These are phyloP conservation scores for Acleris literana DNA, from an alignment of 2,888 invertebrate genomes.

Conservation along the genomic window DNA sequence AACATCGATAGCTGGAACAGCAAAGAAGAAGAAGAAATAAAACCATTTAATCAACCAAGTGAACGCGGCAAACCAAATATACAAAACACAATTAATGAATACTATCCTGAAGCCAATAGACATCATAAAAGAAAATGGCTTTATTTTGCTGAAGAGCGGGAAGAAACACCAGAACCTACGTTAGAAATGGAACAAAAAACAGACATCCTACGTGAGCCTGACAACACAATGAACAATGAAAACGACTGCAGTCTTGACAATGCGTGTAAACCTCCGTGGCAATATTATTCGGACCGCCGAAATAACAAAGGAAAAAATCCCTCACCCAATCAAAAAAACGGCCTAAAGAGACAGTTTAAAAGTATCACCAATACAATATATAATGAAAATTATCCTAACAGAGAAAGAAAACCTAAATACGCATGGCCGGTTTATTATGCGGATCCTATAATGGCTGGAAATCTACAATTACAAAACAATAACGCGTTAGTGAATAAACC, in stretches of 20 bases:
- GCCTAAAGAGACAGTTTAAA: too few relatives aligned
- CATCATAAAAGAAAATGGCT: constrained; percentile 6
- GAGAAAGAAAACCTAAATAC: not conserved
- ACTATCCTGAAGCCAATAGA: not conserved
- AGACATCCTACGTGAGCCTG: not conserved
- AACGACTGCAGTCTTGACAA: not conserved
- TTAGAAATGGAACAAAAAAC: not conserved
- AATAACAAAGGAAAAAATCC: not conserved
- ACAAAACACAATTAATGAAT: constrained; percentile 1
- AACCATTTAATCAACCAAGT: not conserved
- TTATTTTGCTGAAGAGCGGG: not conserved
- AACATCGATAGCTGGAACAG: not conserved
- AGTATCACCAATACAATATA: not conserved
- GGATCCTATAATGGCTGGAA: not conserved
- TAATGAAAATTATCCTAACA: not conserved
- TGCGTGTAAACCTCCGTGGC: not conserved
- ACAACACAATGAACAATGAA: not conserved
- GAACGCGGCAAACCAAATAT: constrained; percentile 4
- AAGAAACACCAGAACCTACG: not conserved
- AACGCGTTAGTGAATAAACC: not conserved
- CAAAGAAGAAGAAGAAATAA: not conserved
- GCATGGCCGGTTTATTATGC: not conserved
- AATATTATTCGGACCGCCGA: not conserved
- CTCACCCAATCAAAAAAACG: not conserved
- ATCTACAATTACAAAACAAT: not conserved